phyloP scores from a whole-genome alignment of 2,888 invertebrate genomes.

The Mamestra brassicae region DNA sequence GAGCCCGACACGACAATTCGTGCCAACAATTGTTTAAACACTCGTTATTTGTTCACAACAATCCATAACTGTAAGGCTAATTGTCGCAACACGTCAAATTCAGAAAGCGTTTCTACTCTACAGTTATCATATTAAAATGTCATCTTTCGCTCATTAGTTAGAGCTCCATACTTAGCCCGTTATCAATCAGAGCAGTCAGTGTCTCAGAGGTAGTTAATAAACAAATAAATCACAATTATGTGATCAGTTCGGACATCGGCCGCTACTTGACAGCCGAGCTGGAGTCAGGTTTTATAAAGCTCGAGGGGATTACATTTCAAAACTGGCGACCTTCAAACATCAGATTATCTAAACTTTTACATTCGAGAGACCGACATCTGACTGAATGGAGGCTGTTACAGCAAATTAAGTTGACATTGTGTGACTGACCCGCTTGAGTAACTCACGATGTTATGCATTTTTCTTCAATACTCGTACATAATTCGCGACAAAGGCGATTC shows the following conservation, averaged over 20 bases:
- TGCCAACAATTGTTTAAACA: slow-evolving; percentile 69
- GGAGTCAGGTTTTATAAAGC: slow-evolving; percentile 75
- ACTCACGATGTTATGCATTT: slow-evolving; percentile 67
- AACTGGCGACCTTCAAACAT: slow-evolving; percentile 83
- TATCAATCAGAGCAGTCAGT: slow-evolving; percentile 27
- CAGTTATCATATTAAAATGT: background rate
- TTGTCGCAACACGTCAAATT: slow-evolving; percentile 36
- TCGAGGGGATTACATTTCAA: slow-evolving; percentile 84
- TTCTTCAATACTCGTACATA: slow-evolving; percentile 63
- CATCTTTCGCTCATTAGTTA: slow-evolving; percentile 10
- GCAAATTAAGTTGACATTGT: slow-evolving; percentile 81
- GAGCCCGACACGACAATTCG: slow-evolving; percentile 72
- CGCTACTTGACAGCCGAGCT: slow-evolving; percentile 44
- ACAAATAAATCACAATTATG: slow-evolving; percentile 65
- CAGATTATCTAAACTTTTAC: slow-evolving; percentile 86
- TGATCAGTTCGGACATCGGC: slow-evolving; percentile 50
- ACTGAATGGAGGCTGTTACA: slow-evolving; percentile 76
- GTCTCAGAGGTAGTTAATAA: slow-evolving; percentile 40
- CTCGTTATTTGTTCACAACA: slow-evolving; percentile 58
- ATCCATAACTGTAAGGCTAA: slow-evolving; percentile 56
- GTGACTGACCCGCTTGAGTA: slow-evolving; percentile 73
- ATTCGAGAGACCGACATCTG: slow-evolving; percentile 75
- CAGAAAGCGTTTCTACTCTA: slow-evolving; percentile 20
- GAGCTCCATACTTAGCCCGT: background rate
- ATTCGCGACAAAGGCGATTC: slow-evolving; percentile 57